These are phyloP conservation scores for Oscheius onirici DNA, from an alignment of 2,888 invertebrate species.

Conservation along the genomic window DNA sequence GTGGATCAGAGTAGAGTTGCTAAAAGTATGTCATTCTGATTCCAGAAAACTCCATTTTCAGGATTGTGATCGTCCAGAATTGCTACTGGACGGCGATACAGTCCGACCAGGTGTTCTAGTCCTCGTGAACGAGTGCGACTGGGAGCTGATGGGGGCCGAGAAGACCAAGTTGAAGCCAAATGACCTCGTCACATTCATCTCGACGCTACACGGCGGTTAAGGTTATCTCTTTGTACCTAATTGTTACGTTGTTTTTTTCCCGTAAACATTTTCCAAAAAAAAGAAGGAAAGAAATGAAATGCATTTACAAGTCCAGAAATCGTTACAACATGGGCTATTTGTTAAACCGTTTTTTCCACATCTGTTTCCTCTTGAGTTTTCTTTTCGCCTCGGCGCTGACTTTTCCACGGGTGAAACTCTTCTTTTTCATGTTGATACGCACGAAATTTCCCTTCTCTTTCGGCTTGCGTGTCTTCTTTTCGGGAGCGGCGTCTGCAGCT, in stretches of 20 bases:
- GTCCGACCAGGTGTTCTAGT: slow-evolving; percentile 81
- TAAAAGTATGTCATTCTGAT: slow-evolving; percentile 5
- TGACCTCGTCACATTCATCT: slow-evolving; percentile 68
- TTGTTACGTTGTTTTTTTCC: neutral
- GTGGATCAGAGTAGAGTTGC: slow-evolving; percentile 21
- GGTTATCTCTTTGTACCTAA: neutral
- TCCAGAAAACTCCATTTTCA: neutral
- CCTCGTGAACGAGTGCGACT: slow-evolving; percentile 91
- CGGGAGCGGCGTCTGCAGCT: neutral
- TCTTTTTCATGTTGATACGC: slow-evolving; percentile 56
- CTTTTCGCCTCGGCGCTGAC: slow-evolving; percentile 50
- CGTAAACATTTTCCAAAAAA: neutral
- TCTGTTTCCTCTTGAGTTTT: slow-evolving; percentile 51
- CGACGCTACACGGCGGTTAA: slow-evolving; percentile 69
- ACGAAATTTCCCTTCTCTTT: slow-evolving; percentile 49
- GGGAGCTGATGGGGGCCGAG: slow-evolving; percentile 82
- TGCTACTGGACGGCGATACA: slow-evolving; percentile 60
- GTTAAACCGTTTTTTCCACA: slow-evolving; percentile 44
- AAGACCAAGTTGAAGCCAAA: slow-evolving; percentile 43
- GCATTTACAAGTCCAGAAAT: too few relatives aligned
- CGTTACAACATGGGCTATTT: too few relatives aligned
- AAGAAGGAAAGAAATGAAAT: neutral
- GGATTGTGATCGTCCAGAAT: slow-evolving; percentile 44
- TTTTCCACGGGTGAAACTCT: slow-evolving; percentile 54
- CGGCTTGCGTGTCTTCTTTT: slow-evolving; percentile 8